phyloP scores from a whole-genome alignment of 1,140 invertebrate species.

The Drosophila aff. region DNA sequence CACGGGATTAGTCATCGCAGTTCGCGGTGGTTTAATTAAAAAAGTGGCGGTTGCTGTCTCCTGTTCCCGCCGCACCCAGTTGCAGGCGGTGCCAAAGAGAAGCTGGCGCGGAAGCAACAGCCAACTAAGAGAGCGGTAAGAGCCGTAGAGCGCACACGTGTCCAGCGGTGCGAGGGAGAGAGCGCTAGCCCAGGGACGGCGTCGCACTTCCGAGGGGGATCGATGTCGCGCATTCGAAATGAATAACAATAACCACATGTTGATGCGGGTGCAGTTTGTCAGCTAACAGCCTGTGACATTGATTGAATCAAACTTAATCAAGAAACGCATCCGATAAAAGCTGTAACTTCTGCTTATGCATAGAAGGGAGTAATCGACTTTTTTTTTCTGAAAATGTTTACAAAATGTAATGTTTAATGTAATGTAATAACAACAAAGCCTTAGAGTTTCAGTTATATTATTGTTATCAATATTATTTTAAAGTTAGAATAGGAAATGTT shows the following conservation, averaged over 20 bases:
- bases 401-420: background rate
- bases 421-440: background rate
- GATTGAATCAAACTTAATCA: constrained; percentile 1
- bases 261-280: constrained; percentile 15
- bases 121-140: constrained; percentile 59
- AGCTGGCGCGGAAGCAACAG: constrained; percentile 68
- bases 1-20: constrained; percentile 67
- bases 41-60: constrained; percentile 56
- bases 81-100: constrained; percentile 45
- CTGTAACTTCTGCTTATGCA: background rate
- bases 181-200: constrained; percentile 15
- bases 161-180: constrained; percentile 5
- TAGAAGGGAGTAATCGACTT: background rate
- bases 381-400: background rate
- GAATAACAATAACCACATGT: constrained; percentile 21
- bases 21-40: constrained; percentile 69
- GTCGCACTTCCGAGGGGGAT: constrained; percentile 42
- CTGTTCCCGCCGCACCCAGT: constrained; percentile 75
- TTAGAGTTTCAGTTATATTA: no score
- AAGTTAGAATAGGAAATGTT: no score
- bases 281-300: background rate
- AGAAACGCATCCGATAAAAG: background rate
- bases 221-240: constrained; percentile 17
- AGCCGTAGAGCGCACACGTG: constrained; percentile 40
- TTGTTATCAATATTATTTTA: no score